A percentile compares a stretch with the other conserved stretches of the same genome.
Conservation (phyloP, 2,113 vertebrate genomes). For the Planiliza haematocheilus region DNA sequence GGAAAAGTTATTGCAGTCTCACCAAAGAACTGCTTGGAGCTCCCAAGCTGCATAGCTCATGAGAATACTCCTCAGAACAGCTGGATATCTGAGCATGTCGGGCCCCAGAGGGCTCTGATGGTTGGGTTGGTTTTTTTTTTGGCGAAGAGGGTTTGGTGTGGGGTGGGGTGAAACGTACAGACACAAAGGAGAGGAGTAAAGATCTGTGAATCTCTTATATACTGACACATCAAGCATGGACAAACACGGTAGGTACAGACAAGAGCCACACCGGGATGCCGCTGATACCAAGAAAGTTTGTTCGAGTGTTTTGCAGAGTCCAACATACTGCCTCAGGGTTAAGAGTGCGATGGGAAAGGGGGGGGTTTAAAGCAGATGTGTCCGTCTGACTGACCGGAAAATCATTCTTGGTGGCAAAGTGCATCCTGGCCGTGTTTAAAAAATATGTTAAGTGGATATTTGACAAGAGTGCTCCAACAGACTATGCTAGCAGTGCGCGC, state of each 20-base stretch:
- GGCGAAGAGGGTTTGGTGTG: conserved; percentile 43
- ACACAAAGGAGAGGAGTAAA: conserved; percentile 56
- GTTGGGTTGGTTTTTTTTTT: conserved; percentile 16
- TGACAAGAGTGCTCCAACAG: conserved; percentile 79
- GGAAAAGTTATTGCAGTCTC: conserved; percentile 44
- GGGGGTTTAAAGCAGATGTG: conserved; percentile 33
- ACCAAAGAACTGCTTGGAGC: conserved; percentile 40
- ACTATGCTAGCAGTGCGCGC: conserved; percentile 82
- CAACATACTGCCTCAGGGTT: conserved; percentile 26
- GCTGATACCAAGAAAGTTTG: conserved; percentile 62
- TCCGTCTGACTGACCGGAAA: conserved; percentile 38
- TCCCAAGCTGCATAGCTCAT: conserved; percentile 30
- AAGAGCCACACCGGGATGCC: conserved; percentile 75
- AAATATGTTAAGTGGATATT: conserved; percentile 82
- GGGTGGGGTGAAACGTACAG: conserved; percentile 51
- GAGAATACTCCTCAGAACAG: conserved; percentile 40
- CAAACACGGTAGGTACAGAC: conserved; percentile 79
- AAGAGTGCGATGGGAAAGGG: conserved; percentile 59
- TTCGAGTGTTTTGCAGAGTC: conserved; percentile 31
- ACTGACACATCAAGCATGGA: conserved; percentile 79
- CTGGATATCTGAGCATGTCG: conserved; percentile 37
- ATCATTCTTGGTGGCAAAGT: conserved; percentile 63
- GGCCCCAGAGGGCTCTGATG: conserved; percentile 40
- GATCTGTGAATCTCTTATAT: conserved; percentile 78
- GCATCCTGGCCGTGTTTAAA: conserved; percentile 71